Conservation (phyloP, 2,113 vertebrate species). For the Menidia beryllina region DNA sequence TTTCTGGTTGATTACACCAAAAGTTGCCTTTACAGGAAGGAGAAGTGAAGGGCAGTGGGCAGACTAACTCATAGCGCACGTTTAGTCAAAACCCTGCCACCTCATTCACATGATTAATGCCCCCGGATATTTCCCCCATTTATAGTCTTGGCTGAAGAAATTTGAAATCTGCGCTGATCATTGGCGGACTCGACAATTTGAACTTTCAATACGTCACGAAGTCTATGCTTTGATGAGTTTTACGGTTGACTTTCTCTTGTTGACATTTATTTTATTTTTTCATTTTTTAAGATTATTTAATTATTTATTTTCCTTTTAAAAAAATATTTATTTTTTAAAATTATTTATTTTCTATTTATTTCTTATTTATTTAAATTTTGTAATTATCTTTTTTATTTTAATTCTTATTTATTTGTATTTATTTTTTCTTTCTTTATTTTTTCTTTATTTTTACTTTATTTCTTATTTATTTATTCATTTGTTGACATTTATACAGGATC, state of each 20-base stretch:
- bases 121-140: constrained; percentile 9
- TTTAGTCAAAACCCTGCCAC: constrained; percentile 47
- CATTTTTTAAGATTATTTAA: too few species aligned
- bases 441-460: too few species aligned
- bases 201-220: not conserved
- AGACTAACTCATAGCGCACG: constrained; percentile 41
- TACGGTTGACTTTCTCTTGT: not conserved
- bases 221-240: not conserved
- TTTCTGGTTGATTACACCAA: constrained; percentile 72
- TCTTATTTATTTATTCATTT: too few species aligned
- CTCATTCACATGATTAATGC: constrained; percentile 41
- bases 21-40: constrained; percentile 75
- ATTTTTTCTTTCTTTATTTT: too few species aligned
- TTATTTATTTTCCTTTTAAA: too few species aligned
- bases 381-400: too few species aligned
- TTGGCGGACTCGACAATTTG: not conserved
- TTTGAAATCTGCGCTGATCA: not conserved
- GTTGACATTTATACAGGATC: too few species aligned
- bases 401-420: too few species aligned
- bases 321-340: too few species aligned
- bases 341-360: too few species aligned
- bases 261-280: too few species aligned
- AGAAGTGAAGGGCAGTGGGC: constrained; percentile 71
- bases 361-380: too few species aligned
- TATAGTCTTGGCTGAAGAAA: constrained; percentile 12